Conservation (phyloP, 1,140 invertebrate species). For the Sesamia nonagrioides region DNA sequence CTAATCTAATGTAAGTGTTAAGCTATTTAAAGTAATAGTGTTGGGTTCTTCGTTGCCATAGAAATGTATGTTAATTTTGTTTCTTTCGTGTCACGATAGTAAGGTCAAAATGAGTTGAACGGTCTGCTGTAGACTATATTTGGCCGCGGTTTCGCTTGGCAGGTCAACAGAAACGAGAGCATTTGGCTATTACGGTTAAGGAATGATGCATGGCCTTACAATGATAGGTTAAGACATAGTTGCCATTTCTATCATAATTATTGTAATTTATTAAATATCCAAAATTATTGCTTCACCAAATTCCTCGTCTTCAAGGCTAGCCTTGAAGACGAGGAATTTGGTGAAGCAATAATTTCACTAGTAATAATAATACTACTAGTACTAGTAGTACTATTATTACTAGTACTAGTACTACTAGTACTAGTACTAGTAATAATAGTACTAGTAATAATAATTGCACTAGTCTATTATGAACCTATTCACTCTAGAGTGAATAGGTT, state of each 20-base stretch:
- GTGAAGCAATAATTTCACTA: too few species aligned
- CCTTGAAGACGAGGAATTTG: too few species aligned
- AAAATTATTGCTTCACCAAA: too few species aligned
- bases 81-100: conserved; percentile 25
- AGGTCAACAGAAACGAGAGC: conserved; percentile 35
- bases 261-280: not conserved
- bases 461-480: too few species aligned
- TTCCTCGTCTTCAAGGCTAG: too few species aligned
- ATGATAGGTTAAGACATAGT: not conserved
- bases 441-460: too few species aligned
- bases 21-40: conserved; percentile 14
- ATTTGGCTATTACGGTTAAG: conserved; percentile 24
- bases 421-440: too few species aligned
- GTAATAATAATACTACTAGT: too few species aligned
- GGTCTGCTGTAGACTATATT: conserved; percentile 19
- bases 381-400: too few species aligned
- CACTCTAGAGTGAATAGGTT: too few species aligned
- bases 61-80: conserved; percentile 46
- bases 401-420: too few species aligned
- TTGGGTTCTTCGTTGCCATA: conserved; percentile 45
- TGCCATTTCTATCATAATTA: not conserved
- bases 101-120: conserved; percentile 45
- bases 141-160: conserved; percentile 40
- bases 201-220: conserved; percentile 7
- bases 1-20: conserved; percentile 6